Evolutionary conservation across 2,113 vertebrate species (phyloP).

Genomic region (Syngnathus typhle): DNA sequence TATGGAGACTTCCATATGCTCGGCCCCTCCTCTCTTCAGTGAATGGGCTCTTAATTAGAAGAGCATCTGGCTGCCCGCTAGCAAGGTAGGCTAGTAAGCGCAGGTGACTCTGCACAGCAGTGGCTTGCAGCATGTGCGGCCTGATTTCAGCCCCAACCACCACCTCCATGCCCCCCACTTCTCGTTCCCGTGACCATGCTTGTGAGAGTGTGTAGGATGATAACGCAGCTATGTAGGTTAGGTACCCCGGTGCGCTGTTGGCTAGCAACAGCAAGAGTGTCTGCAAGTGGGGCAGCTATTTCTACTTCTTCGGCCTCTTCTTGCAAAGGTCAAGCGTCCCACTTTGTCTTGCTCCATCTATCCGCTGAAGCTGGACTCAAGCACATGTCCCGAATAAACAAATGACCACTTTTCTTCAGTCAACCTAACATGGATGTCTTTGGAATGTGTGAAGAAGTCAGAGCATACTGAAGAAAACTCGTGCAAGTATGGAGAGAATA

Average conservation of each 20-base stretch:
- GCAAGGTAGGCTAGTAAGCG: constrained; percentile 58
- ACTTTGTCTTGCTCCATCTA: constrained; percentile 47
- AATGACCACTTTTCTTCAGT: no score
- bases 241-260: constrained; percentile 63
- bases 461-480: no score
- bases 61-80: constrained; percentile 69
- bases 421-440: no score
- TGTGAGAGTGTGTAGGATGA: constrained; percentile 26
- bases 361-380: not conserved
- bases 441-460: no score
- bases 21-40: constrained; percentile 36
- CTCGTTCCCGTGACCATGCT: constrained; percentile 13
- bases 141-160: constrained; percentile 47
- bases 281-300: constrained; percentile 80
- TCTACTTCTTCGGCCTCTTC: constrained; percentile 67
- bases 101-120: constrained; percentile 69
- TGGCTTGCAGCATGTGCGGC: constrained; percentile 60
- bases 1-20: constrained; percentile 60
- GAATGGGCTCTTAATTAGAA: constrained; percentile 62
- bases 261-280: constrained; percentile 66
- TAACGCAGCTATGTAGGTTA: constrained; percentile 65
- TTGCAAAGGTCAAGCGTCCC: constrained; percentile 55
- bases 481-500: no score
- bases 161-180: not conserved
- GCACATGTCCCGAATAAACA: not conserved